Evolutionary conservation across 2,888 invertebrate species (phyloP).

Genomic region (Tenthredo notha): DNA sequence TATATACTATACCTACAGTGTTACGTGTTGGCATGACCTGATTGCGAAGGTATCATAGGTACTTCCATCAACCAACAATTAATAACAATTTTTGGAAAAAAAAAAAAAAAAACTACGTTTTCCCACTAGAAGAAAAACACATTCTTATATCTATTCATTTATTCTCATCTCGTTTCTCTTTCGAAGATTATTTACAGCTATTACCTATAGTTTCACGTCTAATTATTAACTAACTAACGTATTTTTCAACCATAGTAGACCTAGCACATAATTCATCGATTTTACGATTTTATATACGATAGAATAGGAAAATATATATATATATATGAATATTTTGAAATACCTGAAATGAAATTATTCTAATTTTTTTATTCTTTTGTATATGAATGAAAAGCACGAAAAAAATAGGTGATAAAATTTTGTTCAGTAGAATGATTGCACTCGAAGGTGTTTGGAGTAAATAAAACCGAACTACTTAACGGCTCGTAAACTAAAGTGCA

Average conservation of each 20-base stretch:
- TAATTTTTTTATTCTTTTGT: background rate
- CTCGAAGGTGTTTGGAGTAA: slow-evolving; percentile 57
- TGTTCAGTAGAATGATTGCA: slow-evolving; percentile 24
- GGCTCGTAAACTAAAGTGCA: slow-evolving; percentile 66
- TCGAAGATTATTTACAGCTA: background rate
- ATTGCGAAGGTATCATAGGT: background rate
- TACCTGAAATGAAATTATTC: background rate
- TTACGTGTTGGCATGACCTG: background rate
- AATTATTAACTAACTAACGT: background rate
- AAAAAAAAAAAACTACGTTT: too few relatives aligned
- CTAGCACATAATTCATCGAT: background rate
- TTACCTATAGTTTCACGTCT: background rate
- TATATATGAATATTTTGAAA: background rate
- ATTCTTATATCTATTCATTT: too few relatives aligned
- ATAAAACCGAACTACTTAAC: slow-evolving; percentile 68
- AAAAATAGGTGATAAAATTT: background rate
- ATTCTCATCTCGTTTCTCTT: background rate
- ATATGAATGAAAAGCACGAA: background rate
- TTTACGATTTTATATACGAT: background rate
- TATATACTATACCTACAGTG: slow-evolving; percentile 53
- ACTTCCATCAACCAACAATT: background rate
- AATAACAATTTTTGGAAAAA: too few relatives aligned
- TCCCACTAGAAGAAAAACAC: too few relatives aligned
- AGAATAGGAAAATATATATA: background rate
- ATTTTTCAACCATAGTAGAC: background rate